Percentiles rank a stretch among this genome's conserved stretches.
Evolutionary conservation across 2,797 vertebrate species (phyloP).

Genomic region (Sebastes iracundus): DNA sequence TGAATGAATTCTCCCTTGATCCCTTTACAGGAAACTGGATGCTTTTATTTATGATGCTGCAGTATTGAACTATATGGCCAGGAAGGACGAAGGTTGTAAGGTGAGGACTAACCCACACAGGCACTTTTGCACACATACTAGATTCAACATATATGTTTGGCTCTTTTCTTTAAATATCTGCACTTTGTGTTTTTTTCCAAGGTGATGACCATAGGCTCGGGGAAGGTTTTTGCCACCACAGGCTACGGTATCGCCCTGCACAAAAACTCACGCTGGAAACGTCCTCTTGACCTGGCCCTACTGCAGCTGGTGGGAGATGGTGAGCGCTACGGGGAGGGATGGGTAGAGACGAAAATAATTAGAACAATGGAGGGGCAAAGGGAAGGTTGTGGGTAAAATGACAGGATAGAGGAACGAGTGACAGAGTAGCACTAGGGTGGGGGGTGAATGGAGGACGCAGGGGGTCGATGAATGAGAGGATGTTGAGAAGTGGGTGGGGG

Average conservation of each 20-base stretch:
- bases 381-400: conserved; percentile 43
- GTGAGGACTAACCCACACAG: conserved; percentile 77
- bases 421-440: not conserved
- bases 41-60: conserved; percentile 96
- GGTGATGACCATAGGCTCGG: conserved; percentile 94
- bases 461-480: conserved; percentile 62
- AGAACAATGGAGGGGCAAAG: conserved; percentile 37
- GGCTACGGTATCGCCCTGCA: conserved; percentile 95
- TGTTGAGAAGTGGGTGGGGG: conserved; percentile 23
- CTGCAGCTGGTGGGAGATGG: conserved; percentile 95
- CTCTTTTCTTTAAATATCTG: conserved; percentile 14
- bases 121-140: not conserved
- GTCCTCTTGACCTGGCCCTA: conserved; percentile 92
- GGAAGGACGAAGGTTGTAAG: conserved; percentile 96
- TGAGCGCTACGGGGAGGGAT: conserved; percentile 68
- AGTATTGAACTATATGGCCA: conserved; percentile 95
- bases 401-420: conserved; percentile 30
- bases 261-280: conserved; percentile 95
- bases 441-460: conserved; percentile 32
- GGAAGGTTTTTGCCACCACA: conserved; percentile 95
- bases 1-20: conserved; percentile 69
- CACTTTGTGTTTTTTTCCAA: conserved; percentile 52
- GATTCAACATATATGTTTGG: not conserved
- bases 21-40: conserved; percentile 89
- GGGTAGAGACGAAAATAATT: conserved; percentile 44